phyloP scores from a whole-genome alignment of 2,888 invertebrate species.

The Spilarctia lutea region DNA sequence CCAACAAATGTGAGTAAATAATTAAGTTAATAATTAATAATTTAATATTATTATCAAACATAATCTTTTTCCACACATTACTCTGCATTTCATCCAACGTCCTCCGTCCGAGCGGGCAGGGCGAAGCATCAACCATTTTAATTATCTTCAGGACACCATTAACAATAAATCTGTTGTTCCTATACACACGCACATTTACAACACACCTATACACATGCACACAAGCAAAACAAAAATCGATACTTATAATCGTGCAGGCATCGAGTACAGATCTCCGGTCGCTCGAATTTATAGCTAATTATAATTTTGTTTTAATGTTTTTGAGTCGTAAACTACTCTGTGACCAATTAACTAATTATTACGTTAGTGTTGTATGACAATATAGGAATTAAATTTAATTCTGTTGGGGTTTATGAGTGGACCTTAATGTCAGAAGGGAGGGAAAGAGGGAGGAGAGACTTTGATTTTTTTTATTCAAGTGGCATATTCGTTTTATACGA shows the following conservation, averaged over 20 bases:
- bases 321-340: slow-evolving; percentile 76
- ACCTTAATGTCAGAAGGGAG: slow-evolving; percentile 6
- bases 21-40: too few species aligned
- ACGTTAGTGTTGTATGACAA: slow-evolving; percentile 53
- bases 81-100: slow-evolving; percentile 65
- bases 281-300: slow-evolving; percentile 80
- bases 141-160: slow-evolving; percentile 86
- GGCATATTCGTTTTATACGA: background rate
- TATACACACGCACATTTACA: slow-evolving; percentile 63
- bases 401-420: slow-evolving; percentile 12
- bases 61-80: slow-evolving; percentile 50
- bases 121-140: slow-evolving; percentile 86
- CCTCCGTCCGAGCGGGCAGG: slow-evolving; percentile 71
- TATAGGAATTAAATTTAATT: slow-evolving; percentile 41
- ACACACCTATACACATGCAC: slow-evolving; percentile 30
- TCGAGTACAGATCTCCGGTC: slow-evolving; percentile 71
- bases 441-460: background rate
- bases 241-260: slow-evolving; percentile 63
- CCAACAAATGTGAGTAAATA: background rate
- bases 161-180: slow-evolving; percentile 85
- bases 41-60: background rate
- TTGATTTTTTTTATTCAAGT: slow-evolving; percentile 4
- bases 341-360: slow-evolving; percentile 82
- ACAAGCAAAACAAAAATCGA: slow-evolving; percentile 58
- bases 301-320: slow-evolving; percentile 78